These are phyloP conservation scores for Sycon ciliatum DNA, from an alignment of 37 sponge, comb jelly and placozoan genomes.

Conservation along the genomic window DNA sequence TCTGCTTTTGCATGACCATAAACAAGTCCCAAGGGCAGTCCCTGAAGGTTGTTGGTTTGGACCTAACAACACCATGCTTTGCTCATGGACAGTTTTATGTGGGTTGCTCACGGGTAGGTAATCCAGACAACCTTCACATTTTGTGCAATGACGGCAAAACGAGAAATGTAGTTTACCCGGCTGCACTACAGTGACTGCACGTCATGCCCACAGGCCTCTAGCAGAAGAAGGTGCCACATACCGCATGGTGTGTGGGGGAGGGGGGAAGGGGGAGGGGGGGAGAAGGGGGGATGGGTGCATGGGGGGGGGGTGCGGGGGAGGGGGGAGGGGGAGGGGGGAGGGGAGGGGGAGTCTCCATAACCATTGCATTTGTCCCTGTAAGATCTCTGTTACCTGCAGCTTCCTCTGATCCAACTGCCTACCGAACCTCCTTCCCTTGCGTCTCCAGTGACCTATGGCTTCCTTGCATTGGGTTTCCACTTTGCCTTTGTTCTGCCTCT, in stretches of 20 bases:
- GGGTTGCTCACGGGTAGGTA: not conserved
- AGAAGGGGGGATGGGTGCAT: not conserved
- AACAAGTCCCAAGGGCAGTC: constrained; percentile 24
- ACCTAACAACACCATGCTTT: not conserved
- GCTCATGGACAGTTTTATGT: not conserved
- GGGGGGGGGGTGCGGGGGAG: not conserved
- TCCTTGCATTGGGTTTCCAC: too few species aligned
- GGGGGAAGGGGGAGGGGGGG: not conserved
- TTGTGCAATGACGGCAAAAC: not conserved
- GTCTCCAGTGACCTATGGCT: too few species aligned
- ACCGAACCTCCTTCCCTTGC: too few species aligned
- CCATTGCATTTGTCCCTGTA: too few species aligned
- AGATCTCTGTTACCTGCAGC: too few species aligned
- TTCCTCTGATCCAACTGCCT: too few species aligned
- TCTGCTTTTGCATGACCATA: constrained; percentile 24
- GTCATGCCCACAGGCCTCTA: not conserved
- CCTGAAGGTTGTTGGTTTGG: not conserved
- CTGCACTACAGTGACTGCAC: not conserved
- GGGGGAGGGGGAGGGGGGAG: not conserved
- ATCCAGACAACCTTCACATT: not conserved
- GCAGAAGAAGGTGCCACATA: not conserved
- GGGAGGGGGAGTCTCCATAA: not conserved
- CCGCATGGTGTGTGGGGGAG: not conserved
- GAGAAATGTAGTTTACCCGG: not conserved
- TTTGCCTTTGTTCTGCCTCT: too few species aligned